Conservation (phyloP, 2,113 vertebrate genomes). For the Lophochroa leadbeateri region DNA sequence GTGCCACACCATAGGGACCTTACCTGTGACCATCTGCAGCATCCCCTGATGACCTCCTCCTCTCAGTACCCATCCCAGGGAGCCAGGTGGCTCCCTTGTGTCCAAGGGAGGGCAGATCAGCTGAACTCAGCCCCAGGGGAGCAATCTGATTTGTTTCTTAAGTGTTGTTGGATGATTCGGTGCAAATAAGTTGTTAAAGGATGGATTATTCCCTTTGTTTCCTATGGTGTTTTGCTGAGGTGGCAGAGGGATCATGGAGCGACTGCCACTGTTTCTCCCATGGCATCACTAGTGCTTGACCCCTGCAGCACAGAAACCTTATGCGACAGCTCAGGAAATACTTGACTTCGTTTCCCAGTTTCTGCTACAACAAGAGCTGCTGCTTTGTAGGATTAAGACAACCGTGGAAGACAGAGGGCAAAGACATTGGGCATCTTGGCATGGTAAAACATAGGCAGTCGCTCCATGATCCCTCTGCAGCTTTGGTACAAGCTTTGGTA, state of each 20-base stretch:
- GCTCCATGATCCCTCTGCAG: no score
- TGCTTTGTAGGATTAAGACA: not conserved
- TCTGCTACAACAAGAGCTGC: not conserved
- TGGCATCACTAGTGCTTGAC: not conserved
- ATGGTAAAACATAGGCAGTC: not conserved
- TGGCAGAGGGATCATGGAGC: not conserved
- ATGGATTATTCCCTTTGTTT: not conserved
- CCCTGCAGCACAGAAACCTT: not conserved
- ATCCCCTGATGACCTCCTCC: not conserved
- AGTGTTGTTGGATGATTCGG: not conserved
- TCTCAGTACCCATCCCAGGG: not conserved
- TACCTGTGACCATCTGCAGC: not conserved
- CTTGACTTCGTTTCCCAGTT: not conserved
- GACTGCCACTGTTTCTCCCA: not conserved
- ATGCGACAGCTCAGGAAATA: not conserved
- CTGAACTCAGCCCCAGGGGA: not conserved
- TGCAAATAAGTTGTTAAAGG: not conserved
- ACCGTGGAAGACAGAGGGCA: not conserved
- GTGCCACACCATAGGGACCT: not conserved
- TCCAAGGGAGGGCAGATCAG: accelerated
- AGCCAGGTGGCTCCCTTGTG: not conserved
- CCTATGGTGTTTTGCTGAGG: not conserved
- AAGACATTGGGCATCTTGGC: not conserved
- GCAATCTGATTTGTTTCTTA: not conserved
- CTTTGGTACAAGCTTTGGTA: no score